Evolutionary conservation across 2,797 vertebrate species (phyloP), one percentile per base, ranked within the genome.

Genomic region (Numenius phaeopus): DNA sequence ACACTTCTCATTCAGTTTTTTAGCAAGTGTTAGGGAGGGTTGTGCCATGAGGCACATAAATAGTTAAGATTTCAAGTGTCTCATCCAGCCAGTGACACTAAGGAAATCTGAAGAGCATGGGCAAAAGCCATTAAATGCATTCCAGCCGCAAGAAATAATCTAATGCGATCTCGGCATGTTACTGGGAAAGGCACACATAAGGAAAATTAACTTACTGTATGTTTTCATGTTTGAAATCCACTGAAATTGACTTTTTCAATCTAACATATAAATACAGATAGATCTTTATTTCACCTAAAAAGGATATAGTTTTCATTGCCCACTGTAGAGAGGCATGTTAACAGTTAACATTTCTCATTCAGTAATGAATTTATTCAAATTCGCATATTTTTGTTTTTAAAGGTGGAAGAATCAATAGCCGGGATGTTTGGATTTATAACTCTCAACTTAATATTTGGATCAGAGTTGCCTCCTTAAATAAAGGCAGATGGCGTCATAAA

Each of bases 381-480:
- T 22, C 27, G 39, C 26, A 10, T 70, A 4, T 61, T 47, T 77
- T 57, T 94, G 88, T 72, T 94, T 93, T 96, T 97, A 80, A 97
- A 99, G 99, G 99, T 82, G 99, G 99, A 92, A 99, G 99, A 95
- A 99, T 99, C 97, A 99, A 99, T 97, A 99, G 99, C 97, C 99
- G 99, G 65, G 99, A 99, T 90, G 99, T 99, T 91, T 99, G 99
- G 99, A 99, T 99, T 98, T 99, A 99, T 96, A 99, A 99, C 98
- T 99, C 99, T 24, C 99, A 99, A 95, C 99, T 99, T 95, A 99
- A 99, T 97, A 99, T 99, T 95, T 99, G 99, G 99, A 99, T 99
- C 98, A 98, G 99, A 98, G 99, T 99, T 95, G 99, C 99, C 78
- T 99, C 99, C 80, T 98, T 99, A 65, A 99, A 99, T 98, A 99